Base-by-base conservation (phyloP, 2,888 invertebrate genomes). In the Lepidochitona cinerea region DNA sequence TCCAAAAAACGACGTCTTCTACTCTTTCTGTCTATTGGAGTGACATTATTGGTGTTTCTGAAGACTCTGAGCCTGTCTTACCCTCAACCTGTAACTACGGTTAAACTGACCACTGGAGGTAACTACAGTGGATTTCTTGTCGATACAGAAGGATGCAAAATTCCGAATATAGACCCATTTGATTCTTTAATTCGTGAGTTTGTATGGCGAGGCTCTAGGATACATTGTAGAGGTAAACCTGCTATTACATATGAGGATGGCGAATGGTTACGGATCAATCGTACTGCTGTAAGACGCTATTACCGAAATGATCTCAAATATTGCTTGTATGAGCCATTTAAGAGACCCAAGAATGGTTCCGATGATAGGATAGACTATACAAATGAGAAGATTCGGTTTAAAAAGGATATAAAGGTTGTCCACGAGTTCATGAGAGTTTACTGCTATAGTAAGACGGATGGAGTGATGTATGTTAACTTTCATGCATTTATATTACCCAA, bases 121-220 rank as follows among this genome's bases (percentile, higher is more conserved):
- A 66, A 66, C 23, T 37, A 66, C 37, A 18, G 23, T 0, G 83
- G 83, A 18, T 87, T 83, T 69, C 74, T 88, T 1, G 85, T 89
- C 0, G 81, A 89, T 72, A 89, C 87, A 0, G 75, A 83, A 0
- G 77, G 82, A 26, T 89, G 89, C 72, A 83, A 83, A 71, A 88
- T 89, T 37, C 88, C 88, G 0, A 81, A 88, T 54, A 73, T 87
- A 0, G 86, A 88, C 49, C 88, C 89, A 0, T 87, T 84, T 70
- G 88, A 87, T 71, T 66, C 73, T 0, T 80, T 81, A 5, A 81
- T 88, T 12, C 69, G 70, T 26, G 68, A 80, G 29, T 72, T 82
- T 35, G 76, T 89, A 1, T 71, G 72, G 4, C 79, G 79, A 14
- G 79, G 79, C 5, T 77, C 75, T 2, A 73, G 76, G 3, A 75